A percentile compares a stretch with the other conserved stretches of the same genome.
Evolutionary conservation across 1,140 invertebrate species (phyloP).

Genomic region (Diuraphis noxia): DNA sequence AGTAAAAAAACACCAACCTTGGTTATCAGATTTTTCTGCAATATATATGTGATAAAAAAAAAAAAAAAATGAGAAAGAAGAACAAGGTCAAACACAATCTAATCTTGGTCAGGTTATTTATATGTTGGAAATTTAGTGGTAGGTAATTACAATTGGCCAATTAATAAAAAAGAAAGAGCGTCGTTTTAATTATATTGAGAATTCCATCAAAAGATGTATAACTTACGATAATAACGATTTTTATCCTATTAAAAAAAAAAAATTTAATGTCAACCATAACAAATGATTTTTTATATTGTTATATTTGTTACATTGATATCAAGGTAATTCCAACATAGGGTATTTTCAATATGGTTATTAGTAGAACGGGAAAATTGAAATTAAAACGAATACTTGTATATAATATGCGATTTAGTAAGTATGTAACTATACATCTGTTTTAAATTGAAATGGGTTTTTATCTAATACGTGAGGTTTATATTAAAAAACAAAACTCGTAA

Average conservation of each 20-base stretch:
- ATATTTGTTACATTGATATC: not conserved
- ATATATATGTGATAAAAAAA: not conserved
- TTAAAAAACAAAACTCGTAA: not conserved
- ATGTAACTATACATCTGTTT: not conserved
- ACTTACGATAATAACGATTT: not conserved
- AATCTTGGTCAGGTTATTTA: conserved; percentile 28
- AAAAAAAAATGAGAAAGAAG: not conserved
- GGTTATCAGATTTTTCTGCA: not conserved
- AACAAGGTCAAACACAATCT: conserved; percentile 26
- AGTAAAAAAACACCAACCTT: not conserved
- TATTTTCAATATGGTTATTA: not conserved
- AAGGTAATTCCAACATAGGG: too few relatives aligned
- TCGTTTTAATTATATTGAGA: not conserved
- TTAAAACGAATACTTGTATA: not conserved
- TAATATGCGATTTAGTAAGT: not conserved
- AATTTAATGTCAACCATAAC: not conserved
- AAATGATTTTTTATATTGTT: not conserved
- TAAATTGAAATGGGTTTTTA: not conserved
- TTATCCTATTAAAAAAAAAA: not conserved
- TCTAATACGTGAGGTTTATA: not conserved
- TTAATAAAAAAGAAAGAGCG: not conserved
- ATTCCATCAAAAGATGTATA: not conserved
- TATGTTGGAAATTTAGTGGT: conserved; percentile 8
- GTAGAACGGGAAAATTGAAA: not conserved
- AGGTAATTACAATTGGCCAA: conserved; percentile 16